Evolutionary conservation across 2,888 invertebrate species (phyloP).

Genomic region (Drosophila emarginata): DNA sequence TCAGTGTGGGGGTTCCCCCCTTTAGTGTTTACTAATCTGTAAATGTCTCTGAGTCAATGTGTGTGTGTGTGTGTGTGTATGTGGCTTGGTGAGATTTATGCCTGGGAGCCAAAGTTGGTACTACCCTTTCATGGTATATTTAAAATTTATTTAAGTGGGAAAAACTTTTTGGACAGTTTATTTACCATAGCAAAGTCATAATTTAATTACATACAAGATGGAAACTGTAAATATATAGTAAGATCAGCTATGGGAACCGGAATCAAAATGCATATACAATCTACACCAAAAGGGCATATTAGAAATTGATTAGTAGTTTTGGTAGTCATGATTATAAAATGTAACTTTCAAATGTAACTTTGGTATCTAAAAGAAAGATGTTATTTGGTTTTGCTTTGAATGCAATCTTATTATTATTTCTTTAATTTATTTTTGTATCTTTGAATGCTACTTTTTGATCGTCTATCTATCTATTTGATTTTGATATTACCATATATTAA

Average conservation of each 20-base stretch:
- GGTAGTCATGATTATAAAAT: neutral
- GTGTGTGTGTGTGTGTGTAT: slow-evolving; percentile 37
- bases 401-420: too few species aligned
- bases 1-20: slow-evolving; percentile 8
- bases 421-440: too few species aligned
- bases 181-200: slow-evolving; percentile 55
- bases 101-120: slow-evolving; percentile 57
- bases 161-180: slow-evolving; percentile 32
- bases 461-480: too few species aligned
- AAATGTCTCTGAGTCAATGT: slow-evolving; percentile 24
- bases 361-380: neutral
- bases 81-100: slow-evolving; percentile 63
- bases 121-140: slow-evolving; percentile 49
- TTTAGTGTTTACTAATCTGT: neutral
- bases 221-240: slow-evolving; percentile 18
- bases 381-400: too few species aligned
- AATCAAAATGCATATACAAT: slow-evolving; percentile 20
- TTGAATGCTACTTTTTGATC: too few species aligned
- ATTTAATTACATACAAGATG: slow-evolving; percentile 55
- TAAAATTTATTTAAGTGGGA: slow-evolving; percentile 71
- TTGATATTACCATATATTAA: too few species aligned
- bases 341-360: neutral
- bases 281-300: neutral
- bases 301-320: neutral
- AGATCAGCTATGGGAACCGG: slow-evolving; percentile 37